Evolutionary conservation across 2,113 vertebrate genomes (phyloP).

Genomic region (Chaetodon trifascialis): DNA sequence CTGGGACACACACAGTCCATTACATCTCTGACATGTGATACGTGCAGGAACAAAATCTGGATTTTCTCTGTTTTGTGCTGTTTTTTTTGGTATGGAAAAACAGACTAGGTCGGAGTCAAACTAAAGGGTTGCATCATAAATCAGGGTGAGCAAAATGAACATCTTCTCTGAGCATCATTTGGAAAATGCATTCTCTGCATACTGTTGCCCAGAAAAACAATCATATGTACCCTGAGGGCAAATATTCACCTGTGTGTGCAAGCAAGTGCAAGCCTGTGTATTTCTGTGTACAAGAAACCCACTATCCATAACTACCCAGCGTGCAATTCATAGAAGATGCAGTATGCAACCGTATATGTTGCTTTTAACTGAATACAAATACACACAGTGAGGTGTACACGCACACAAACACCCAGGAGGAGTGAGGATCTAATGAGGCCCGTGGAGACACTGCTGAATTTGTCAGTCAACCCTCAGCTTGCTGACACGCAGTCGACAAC

Average conservation of each 20-base stretch:
- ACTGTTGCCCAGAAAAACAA: slow-evolving; percentile 59
- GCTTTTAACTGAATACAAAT: slow-evolving; percentile 69
- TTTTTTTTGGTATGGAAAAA: neutral
- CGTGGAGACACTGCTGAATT: slow-evolving; percentile 80
- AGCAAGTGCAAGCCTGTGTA: slow-evolving; percentile 47
- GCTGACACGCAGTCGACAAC: slow-evolving; percentile 85
- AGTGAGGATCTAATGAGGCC: slow-evolving; percentile 86
- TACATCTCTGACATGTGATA: slow-evolving; percentile 41
- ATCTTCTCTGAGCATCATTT: slow-evolving; percentile 43
- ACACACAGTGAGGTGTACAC: slow-evolving; percentile 41
- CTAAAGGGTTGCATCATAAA: slow-evolving; percentile 24
- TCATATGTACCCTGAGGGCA: slow-evolving; percentile 69
- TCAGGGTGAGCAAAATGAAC: slow-evolving; percentile 30
- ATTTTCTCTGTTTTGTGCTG: slow-evolving; percentile 8
- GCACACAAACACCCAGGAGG: slow-evolving; percentile 62
- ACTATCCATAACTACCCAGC: slow-evolving; percentile 59
- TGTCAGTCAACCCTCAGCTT: slow-evolving; percentile 85
- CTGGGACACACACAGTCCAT: slow-evolving; percentile 66
- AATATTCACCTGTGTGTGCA: slow-evolving; percentile 61
- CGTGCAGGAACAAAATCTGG: neutral
- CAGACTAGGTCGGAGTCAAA: neutral
- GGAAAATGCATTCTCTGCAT: slow-evolving; percentile 38
- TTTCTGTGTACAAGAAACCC: slow-evolving; percentile 52
- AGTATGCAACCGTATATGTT: slow-evolving; percentile 61
- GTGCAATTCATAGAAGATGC: slow-evolving; percentile 56